Percentiles rank a stretch among this genome's conserved stretches.
Evolutionary conservation across 2,888 invertebrate species (phyloP).

Genomic region (Penaeus monodon): DNA sequence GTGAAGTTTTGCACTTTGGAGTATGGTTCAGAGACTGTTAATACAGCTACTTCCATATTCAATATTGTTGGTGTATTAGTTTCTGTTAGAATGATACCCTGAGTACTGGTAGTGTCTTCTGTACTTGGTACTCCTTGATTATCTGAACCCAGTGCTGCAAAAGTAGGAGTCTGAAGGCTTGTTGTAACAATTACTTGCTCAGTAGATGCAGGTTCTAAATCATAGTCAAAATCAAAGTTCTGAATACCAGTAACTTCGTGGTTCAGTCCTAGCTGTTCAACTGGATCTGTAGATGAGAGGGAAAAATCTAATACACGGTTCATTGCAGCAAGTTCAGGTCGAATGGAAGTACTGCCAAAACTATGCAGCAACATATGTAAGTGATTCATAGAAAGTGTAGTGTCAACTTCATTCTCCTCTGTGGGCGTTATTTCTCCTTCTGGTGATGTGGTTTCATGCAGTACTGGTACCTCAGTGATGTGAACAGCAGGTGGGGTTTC

Average conservation of each 20-base stretch:
- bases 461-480: neutral
- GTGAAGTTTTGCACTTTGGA: slow-evolving; percentile 21
- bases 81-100: too few species aligned
- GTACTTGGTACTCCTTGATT: neutral
- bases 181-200: slow-evolving; percentile 40
- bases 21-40: slow-evolving; percentile 49
- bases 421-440: too few species aligned
- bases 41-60: slow-evolving; percentile 37
- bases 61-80: slow-evolving; percentile 22
- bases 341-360: slow-evolving; percentile 32
- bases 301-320: slow-evolving; percentile 39
- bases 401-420: slow-evolving; percentile 31
- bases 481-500: neutral
- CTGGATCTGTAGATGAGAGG: slow-evolving; percentile 9
- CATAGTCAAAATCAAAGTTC: slow-evolving; percentile 29
- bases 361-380: slow-evolving; percentile 28
- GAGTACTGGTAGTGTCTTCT: neutral
- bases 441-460: neutral
- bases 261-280: slow-evolving; percentile 14
- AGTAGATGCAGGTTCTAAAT: slow-evolving; percentile 36
- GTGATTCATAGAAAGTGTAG: slow-evolving; percentile 31
- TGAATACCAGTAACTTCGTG: slow-evolving; percentile 28
- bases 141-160: neutral
- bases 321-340: slow-evolving; percentile 48
- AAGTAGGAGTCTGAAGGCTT: slow-evolving; percentile 5